These are phyloP conservation scores for Spea bombifrons DNA, from an alignment of 2,113 vertebrate species.

Conservation along the genomic window DNA sequence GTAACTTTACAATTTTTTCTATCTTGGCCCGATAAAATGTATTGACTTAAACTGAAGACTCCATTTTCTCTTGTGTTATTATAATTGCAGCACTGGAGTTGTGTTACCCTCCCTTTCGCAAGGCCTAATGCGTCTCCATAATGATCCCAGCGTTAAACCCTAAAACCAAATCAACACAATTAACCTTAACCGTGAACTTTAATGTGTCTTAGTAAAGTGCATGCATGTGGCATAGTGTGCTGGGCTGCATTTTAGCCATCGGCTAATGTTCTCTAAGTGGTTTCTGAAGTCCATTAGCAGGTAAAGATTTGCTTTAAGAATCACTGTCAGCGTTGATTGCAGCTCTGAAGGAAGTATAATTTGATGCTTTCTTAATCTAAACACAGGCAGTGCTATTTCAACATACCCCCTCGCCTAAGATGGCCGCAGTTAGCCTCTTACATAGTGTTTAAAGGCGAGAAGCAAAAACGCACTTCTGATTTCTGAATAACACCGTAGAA, in stretches of 20 bases:
- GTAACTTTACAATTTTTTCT: no score
- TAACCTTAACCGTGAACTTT: slow-evolving; percentile 26
- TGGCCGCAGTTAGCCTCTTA: not conserved
- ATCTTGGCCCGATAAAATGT: no score
- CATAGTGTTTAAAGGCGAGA: not conserved
- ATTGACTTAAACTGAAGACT: no score
- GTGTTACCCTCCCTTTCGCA: not conserved
- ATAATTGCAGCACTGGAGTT: not conserved
- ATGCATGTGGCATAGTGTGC: slow-evolving; percentile 9
- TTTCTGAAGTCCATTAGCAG: slow-evolving; percentile 39
- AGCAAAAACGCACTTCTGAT: not conserved
- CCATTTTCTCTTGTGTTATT: no score
- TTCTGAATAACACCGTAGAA: no score
- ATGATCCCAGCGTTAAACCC: slow-evolving; percentile 11
- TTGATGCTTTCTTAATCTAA: slow-evolving; percentile 24
- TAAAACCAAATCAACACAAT: slow-evolving; percentile 1
- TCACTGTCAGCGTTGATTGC: slow-evolving; percentile 31
- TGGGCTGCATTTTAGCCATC: slow-evolving; percentile 22
- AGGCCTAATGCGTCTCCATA: not conserved
- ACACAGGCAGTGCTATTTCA: slow-evolving; percentile 2
- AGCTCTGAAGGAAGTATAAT: not conserved
- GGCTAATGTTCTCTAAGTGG: slow-evolving; percentile 41
- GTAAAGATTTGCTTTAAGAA: slow-evolving; percentile 32
- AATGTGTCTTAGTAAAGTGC: slow-evolving; percentile 2
- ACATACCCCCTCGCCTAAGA: slow-evolving; percentile 6